Evolutionary conservation across 2,113 vertebrate genomes (phyloP), one percentile per base, ranked within the genome.

Genomic region (Solea solea): DNA sequence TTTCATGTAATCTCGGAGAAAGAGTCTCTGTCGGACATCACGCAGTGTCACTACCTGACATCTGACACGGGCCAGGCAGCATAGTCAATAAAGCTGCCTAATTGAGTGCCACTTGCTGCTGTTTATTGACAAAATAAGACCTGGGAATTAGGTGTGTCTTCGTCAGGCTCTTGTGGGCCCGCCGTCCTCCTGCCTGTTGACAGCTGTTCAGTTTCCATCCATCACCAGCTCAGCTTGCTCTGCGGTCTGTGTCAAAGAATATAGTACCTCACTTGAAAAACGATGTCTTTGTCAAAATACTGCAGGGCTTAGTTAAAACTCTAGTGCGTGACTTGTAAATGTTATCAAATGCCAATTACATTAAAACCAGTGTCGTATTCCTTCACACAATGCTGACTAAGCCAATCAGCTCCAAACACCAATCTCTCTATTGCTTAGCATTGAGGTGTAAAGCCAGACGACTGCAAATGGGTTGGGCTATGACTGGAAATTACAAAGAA

Each of bases 121-220:
- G 89, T 90, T 90, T 91, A 91, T 92, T 89, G 92, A 93, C 91
- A 89, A 90, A 91, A 89, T 89, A 91, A 92, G 89, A 90, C 86
- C 80, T 48, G 89, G 86, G 90, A 93, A 90, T 92, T 90, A 91
- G 88, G 88, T 76, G 74, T 71, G 83, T 81, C 85, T 83, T 78
- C 15, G 7, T 13, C 39, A 65, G 67, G 52, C 5, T 61, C 81
- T 69, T 14, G 45, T 15, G 40, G 81, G 64, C 56, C 48, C 48
- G 1, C 39, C 27, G 54, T 64, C 81, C 70, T 39, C 66, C 50
- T 8, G 74, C 80, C 57, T 86, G 80, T 83, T 65, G 63, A 84
- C 86, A 84, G 84, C 88, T 88, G 86, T 87, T 90, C 82, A 71
- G 79, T 71, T 64, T 74, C 75, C 64, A 87, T 91, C 87, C 85